phyloP scores from a whole-genome alignment of 2,888 invertebrate species.

The Oegoconia quadripuncta region DNA sequence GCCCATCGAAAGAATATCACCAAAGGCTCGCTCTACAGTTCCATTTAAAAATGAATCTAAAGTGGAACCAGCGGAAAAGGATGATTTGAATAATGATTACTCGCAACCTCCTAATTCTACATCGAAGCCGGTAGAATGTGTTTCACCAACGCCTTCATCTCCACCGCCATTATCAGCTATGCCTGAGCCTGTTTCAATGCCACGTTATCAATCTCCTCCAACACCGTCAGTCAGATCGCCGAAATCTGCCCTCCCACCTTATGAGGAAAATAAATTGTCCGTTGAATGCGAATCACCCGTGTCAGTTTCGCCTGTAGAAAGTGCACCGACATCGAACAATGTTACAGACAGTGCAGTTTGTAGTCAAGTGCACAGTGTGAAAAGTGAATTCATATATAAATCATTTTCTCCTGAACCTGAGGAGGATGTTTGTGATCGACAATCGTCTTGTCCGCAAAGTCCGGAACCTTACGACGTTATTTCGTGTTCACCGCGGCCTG shows the following conservation, averaged over 20 bases:
- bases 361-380: constrained; percentile 24
- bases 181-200: constrained; percentile 34
- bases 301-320: constrained; percentile 39
- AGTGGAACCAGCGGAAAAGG: constrained; percentile 24
- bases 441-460: constrained; percentile 35
- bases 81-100: constrained; percentile 35
- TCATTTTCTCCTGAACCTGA: constrained; percentile 41
- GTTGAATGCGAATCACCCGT: constrained; percentile 33
- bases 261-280: constrained; percentile 34
- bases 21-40: constrained; percentile 40
- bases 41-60: constrained; percentile 44
- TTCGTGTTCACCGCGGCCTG: constrained; percentile 37
- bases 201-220: constrained; percentile 50
- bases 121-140: constrained; percentile 42
- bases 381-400: constrained; percentile 28
- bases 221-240: constrained; percentile 51
- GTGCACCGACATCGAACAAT: constrained; percentile 27
- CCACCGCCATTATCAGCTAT: constrained; percentile 28
- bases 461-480: constrained; percentile 45
- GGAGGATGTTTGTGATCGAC: constrained; percentile 30
- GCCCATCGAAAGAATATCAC: constrained; percentile 37
- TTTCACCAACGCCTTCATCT: constrained; percentile 38
- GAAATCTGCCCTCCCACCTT: constrained; percentile 43
- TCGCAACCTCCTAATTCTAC: constrained; percentile 30
- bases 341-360: constrained; percentile 27